These are phyloP conservation scores for Drosophila carrolli DNA, from an alignment of 1,140 invertebrate genomes.

Conservation along the genomic window DNA sequence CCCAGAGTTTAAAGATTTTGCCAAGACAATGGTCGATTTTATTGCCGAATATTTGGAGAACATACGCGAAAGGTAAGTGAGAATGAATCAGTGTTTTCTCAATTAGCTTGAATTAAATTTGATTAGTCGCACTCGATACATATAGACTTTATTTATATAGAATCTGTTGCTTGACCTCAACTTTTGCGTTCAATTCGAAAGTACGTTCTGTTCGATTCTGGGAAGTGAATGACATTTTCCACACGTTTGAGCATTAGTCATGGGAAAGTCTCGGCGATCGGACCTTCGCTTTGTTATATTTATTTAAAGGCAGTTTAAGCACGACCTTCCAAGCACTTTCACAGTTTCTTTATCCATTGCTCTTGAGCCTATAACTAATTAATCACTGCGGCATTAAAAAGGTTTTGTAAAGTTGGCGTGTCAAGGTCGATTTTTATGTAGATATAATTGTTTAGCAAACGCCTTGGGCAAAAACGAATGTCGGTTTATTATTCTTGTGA, in stretches of 20 bases:
- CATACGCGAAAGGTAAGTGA: constrained; percentile 90
- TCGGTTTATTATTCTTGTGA: constrained; percentile 34
- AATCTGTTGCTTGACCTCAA: constrained; percentile 54
- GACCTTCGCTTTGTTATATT: constrained; percentile 12
- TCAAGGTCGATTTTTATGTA: constrained; percentile 37
- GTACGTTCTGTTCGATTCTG: constrained; percentile 64
- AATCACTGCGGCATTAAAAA: constrained; percentile 38
- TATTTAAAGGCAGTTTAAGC: not conserved
- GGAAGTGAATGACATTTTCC: constrained; percentile 60
- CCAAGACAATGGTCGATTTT: constrained; percentile 92
- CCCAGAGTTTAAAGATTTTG: constrained; percentile 91
- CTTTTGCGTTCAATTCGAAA: constrained; percentile 51
- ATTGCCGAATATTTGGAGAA: constrained; percentile 94
- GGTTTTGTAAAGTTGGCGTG: constrained; percentile 43
- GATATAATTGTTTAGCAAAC: constrained; percentile 9
- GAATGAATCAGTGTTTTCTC: not conserved
- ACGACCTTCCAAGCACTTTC: constrained; percentile 61
- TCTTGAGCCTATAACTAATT: constrained; percentile 38
- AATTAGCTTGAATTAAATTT: constrained; percentile 56
- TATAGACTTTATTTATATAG: constrained; percentile 39
- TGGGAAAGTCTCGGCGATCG: constrained; percentile 47
- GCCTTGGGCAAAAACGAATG: constrained; percentile 26
- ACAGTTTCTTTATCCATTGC: constrained; percentile 23
- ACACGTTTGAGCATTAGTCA: constrained; percentile 45
- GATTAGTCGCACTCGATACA: constrained; percentile 31